phyloP scores from a whole-genome alignment of 1,140 invertebrate species.

The Melitaea cinxia region DNA sequence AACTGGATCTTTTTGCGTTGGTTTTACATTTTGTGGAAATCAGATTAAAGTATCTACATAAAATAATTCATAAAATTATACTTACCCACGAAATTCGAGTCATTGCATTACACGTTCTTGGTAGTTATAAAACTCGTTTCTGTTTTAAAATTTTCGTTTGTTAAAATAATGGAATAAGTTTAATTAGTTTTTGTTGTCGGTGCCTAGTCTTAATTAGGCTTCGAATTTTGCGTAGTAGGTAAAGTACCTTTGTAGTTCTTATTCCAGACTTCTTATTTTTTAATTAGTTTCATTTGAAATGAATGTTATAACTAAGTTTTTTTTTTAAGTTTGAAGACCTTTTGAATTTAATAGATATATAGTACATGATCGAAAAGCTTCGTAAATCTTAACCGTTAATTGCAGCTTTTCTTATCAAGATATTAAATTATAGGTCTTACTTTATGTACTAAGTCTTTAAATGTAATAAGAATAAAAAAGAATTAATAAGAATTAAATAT shows the following conservation, averaged over 20 bases:
- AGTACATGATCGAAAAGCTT: no score
- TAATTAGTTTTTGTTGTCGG: conserved; percentile 68
- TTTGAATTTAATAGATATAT: no score
- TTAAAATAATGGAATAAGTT: conserved; percentile 70
- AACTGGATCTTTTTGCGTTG: neutral
- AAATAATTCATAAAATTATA: neutral
- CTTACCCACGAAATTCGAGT: neutral
- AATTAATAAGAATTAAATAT: no score
- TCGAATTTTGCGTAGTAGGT: conserved; percentile 44
- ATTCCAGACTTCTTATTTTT: neutral
- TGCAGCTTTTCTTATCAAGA: no score
- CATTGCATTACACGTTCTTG: conserved; percentile 5
- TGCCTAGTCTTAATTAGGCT: conserved; percentile 70
- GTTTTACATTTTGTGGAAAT: neutral
- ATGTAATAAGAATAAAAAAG: no score
- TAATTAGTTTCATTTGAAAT: neutral
- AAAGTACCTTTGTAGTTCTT: neutral
- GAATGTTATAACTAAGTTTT: neutral
- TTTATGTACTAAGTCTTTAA: no score
- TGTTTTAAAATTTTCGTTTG: conserved; percentile 26
- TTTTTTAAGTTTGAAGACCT: no score
- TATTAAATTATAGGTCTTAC: no score
- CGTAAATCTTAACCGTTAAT: no score
- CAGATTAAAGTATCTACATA: neutral
- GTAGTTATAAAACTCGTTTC: conserved; percentile 5